phyloP scores from a whole-genome alignment of 2,113 vertebrate species.

The Mirounga angustirostris region DNA sequence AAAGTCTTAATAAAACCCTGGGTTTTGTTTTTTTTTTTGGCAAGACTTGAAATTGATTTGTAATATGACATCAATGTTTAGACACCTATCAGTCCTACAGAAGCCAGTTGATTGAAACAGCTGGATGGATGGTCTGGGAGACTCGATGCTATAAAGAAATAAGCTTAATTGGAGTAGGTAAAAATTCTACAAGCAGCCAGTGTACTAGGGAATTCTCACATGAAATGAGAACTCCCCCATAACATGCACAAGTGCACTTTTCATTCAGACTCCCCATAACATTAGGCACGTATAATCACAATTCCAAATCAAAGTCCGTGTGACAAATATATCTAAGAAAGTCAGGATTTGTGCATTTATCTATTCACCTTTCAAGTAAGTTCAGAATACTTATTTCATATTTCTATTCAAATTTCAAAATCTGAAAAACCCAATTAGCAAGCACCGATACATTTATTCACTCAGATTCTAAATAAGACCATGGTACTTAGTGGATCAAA shows the following conservation, averaged over 20 bases:
- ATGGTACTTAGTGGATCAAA: neutral
- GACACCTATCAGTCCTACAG: neutral
- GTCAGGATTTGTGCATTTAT: too few species aligned
- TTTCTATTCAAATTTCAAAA: neutral
- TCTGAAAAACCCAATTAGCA: neutral
- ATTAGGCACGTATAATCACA: neutral
- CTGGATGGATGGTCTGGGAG: too few species aligned
- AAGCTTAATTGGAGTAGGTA: neutral
- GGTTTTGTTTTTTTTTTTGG: too few species aligned
- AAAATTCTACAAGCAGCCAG: too few species aligned
- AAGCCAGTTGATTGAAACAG: neutral
- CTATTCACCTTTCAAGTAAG: neutral
- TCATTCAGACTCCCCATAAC: neutral
- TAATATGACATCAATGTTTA: neutral
- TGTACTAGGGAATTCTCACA: neutral
- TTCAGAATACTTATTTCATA: neutral
- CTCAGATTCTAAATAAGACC: neutral
- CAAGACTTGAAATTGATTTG: neutral
- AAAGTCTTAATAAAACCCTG: neutral
- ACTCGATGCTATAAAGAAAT: neutral
- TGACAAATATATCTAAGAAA: neutral
- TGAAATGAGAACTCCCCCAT: neutral
- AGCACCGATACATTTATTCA: neutral
- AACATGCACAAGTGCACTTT: neutral
- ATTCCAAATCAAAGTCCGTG: neutral